Percentiles rank a stretch among this genome's conserved stretches.
These are phyloP conservation scores for Sycobia sp. DNA, from an alignment of 1,140 invertebrate genomes.

Conservation along the genomic window DNA sequence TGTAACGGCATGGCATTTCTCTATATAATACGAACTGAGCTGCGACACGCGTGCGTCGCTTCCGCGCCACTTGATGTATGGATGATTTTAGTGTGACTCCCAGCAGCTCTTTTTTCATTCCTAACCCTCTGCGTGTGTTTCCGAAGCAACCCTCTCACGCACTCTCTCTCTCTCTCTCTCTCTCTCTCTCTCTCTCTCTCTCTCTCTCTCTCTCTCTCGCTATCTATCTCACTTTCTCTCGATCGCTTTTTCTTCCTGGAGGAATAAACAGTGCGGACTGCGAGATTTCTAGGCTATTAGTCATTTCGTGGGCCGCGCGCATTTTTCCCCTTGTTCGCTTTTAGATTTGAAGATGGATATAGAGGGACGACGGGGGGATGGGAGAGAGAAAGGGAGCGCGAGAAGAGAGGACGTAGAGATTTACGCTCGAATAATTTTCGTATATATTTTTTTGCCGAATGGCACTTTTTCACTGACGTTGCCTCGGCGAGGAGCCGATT, in stretches of 20 bases:
- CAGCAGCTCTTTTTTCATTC: no score
- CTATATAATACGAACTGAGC: no score
- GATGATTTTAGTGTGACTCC: no score
- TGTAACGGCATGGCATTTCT: no score
- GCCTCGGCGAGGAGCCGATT: slow-evolving; percentile 5
- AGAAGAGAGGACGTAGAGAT: not conserved
- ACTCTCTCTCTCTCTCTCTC: not conserved
- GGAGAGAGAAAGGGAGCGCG: no score
- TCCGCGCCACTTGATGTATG: no score
- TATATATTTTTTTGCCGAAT: slow-evolving; percentile 14
- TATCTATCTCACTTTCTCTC: not conserved
- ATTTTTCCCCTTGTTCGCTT: not conserved
- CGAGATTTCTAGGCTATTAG: slow-evolving; percentile 28
- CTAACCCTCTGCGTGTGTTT: no score
- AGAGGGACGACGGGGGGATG: no score
- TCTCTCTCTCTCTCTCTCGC: not conserved
- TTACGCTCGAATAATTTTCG: slow-evolving; percentile 22
- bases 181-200: not conserved
- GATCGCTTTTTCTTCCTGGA: no score
- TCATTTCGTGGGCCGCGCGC: slow-evolving; percentile 3
- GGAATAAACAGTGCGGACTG: slow-evolving; percentile 7
- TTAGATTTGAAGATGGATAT: no score
- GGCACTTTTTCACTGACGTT: slow-evolving; percentile 8
- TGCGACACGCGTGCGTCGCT: no score
- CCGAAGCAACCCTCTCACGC: not conserved